Base-by-base conservation (phyloP, 2,797 vertebrate species). In the Poecilia gillii region DNA sequence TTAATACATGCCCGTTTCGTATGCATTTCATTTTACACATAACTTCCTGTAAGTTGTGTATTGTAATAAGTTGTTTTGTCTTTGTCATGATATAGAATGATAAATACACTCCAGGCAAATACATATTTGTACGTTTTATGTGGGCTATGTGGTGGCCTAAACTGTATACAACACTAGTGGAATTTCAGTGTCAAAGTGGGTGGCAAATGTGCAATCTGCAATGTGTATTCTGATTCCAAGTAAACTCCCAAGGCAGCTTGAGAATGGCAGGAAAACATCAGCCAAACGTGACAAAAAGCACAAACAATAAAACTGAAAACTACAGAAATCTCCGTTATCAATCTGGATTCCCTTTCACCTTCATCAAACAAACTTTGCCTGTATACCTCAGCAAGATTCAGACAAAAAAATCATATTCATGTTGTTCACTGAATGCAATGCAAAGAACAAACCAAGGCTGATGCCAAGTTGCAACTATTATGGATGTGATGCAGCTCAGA, bases 131-230 rank as follows among this genome's bases (percentile, higher is more conserved):
- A 53, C 14, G 31, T 81, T 85, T 78, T 36, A 78, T 87, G 88
- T 84, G 89, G 88, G 75, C 75, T 87, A 82, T 76, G 79, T 57
- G 66, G 77, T 73, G 72, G 78, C 79, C 84, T 81, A 51, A 47
- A 88, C 83, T 86, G 84, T 87, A 82, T 43, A 81, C 81, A 83
- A 53, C 23, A 72, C 77, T 59, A 53, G 79, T 46, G 79, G 81
- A 72, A 85, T 83, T 76, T 82, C 78, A 49, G 47, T 70, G 78
- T 84, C 90, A 87, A 85, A 88, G 87, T 92, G 92, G 91, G 91
- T 92, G 90, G 90, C 77, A 36, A 89, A 84, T 81, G 83, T 33
- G 46, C 82, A 89, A 45, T 92, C 89, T 89, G 89, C 86, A 76
- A 76, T 90, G 85, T 85, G 72, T 86, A 82, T 90, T 81, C 78